A percentile compares a stretch with the other conserved stretches of the same genome.
phyloP scores from a whole-genome alignment of 2,888 invertebrate genomes.

The Drosophila setosimentum region DNA sequence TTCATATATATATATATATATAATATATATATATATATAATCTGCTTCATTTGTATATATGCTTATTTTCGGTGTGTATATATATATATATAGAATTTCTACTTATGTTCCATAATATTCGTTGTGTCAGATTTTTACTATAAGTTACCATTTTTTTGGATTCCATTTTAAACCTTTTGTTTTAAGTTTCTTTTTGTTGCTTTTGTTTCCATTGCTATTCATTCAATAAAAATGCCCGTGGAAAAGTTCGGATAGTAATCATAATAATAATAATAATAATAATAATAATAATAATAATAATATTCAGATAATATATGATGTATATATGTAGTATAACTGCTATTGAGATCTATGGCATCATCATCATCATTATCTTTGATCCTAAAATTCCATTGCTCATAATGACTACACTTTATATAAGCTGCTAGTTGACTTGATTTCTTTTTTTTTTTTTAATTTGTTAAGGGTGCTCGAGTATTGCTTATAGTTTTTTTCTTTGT shows the following conservation, averaged over 20 bases:
- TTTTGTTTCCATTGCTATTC: slow-evolving; percentile 30
- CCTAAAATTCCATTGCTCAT: slow-evolving; percentile 48
- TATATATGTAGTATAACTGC: slow-evolving; percentile 55
- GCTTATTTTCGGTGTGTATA: slow-evolving; percentile 72
- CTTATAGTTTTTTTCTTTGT: slow-evolving; percentile 65
- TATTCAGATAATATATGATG: slow-evolving; percentile 25
- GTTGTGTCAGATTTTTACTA: slow-evolving; percentile 85
- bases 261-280: slow-evolving; percentile 22
- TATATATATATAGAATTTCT: slow-evolving; percentile 83
- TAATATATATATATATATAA: slow-evolving; percentile 54
- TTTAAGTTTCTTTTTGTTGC: slow-evolving; percentile 37
- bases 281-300: slow-evolving; percentile 18
- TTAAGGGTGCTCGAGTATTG: slow-evolving; percentile 76
- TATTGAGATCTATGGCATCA: slow-evolving; percentile 63
- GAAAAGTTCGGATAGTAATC: slow-evolving; percentile 53
- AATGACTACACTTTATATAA: slow-evolving; percentile 64
- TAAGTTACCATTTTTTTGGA: slow-evolving; percentile 78
- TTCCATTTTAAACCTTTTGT: slow-evolving; percentile 73
- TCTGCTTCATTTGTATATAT: slow-evolving; percentile 71
- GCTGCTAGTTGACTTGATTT: slow-evolving; percentile 63
- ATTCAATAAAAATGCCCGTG: slow-evolving; percentile 60
- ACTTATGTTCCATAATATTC: slow-evolving; percentile 86
- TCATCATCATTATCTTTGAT: slow-evolving; percentile 18
- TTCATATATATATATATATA: slow-evolving; percentile 64
- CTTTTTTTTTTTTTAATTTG: slow-evolving; percentile 45